These are phyloP conservation scores for Proctacanthus coquilletti DNA, from an alignment of 1,140 invertebrate species.

Conservation along the genomic window DNA sequence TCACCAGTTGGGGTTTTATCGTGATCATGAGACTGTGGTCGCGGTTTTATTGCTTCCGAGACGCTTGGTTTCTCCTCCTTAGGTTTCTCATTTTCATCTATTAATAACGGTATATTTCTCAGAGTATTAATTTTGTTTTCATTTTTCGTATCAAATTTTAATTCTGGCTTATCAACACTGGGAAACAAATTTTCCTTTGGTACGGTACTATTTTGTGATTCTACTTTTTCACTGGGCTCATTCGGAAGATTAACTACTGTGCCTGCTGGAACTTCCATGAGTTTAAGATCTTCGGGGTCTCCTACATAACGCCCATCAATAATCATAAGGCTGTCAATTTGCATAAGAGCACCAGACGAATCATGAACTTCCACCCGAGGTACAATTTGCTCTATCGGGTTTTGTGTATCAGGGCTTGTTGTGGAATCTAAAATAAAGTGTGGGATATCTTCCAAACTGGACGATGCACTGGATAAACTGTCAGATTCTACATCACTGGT, in stretches of 20 bases:
- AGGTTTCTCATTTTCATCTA: constrained; percentile 16
- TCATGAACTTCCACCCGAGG: constrained; percentile 50
- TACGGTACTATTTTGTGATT: constrained; percentile 17
- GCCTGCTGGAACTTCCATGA: constrained; percentile 20
- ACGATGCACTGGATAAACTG: constrained; percentile 18
- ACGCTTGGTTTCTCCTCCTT: constrained; percentile 22
- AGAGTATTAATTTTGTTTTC: constrained; percentile 29
- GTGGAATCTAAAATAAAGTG: constrained; percentile 29
- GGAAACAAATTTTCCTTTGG: constrained; percentile 6
- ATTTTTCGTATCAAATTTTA: constrained; percentile 27
- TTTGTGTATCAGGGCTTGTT: constrained; percentile 28
- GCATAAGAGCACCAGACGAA: constrained; percentile 44
- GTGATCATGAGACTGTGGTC: constrained; percentile 13
- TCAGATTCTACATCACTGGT: constrained; percentile 13
- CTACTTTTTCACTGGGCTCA: background rate
- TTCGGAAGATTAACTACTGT: constrained; percentile 9
- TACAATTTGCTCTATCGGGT: constrained; percentile 21
- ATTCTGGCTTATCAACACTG: background rate
- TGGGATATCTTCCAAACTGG: constrained; percentile 28
- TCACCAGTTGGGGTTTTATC: constrained; percentile 25
- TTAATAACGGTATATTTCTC: constrained; percentile 24
- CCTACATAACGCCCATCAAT: constrained; percentile 30
- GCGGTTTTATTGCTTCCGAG: constrained; percentile 14
- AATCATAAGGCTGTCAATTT: constrained; percentile 40
- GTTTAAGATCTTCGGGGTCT: constrained; percentile 28